Evolutionary conservation across 37 sponge, comb jelly and placozoan species (phyloP), one percentile per base, ranked within the genome.

Genomic region (Hormiphora californensis): DNA sequence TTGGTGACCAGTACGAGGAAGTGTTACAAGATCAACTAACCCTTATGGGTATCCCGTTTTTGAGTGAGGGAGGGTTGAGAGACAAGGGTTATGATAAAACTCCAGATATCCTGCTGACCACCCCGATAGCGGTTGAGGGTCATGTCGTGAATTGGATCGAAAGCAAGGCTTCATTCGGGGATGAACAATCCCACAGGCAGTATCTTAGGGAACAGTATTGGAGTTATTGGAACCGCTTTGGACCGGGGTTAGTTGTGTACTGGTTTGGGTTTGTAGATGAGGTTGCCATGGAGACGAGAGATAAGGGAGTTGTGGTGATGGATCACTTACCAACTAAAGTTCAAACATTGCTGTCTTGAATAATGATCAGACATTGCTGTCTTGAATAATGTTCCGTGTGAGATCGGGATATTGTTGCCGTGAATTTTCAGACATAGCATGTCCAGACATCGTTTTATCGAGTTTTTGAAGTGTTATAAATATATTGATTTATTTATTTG

Each of bases 151-250:
- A 91, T 86, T 94, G 95, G 95, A 59, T 94, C 0, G 95, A 94
- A 86, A 94, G 95, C 86, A 94, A 94, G 37, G 95, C 95, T 19
- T 89, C 90, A 22, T 94, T 94, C 89, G 95, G 92, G 27, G 93
- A 94, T 62, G 89, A 87, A 40, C 32, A 53, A 38, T 89, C 87
- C 32, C 93, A 92, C 40, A 87, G 39, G 15, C 39, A 73, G 32
- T 90, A 94, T 54, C 87, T 92, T n/a, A 73, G 92, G 34, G 93
- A 94, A 25, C 95, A 94, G 55, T 89, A 90, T 32, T 91, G 91
- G 91, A 91, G 91, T 88, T 94, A 94, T 85, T 87, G 86, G 40
- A 94, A 94, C 89, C 90, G 93, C 92, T 95, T 91, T 92, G 95
- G 95, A 23, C 39, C 92, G 19, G 95, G 95, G 11, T 28, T 93